Evolutionary conservation across 1,140 invertebrate genomes (phyloP), one percentile per base, ranked within the genome.

Genomic region (Samia ricini): DNA sequence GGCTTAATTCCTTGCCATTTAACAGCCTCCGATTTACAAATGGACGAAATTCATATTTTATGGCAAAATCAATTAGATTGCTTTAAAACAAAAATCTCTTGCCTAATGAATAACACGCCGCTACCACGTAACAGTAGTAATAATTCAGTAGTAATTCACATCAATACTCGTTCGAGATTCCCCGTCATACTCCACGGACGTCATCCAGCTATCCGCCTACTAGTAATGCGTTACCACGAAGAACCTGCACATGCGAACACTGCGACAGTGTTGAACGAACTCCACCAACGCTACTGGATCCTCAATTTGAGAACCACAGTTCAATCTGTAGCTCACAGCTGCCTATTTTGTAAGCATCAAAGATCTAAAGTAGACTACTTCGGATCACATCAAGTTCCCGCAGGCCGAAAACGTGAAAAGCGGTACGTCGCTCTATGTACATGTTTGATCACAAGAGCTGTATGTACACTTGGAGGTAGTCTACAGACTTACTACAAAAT

Each of bases 121-220:
- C 24, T 58, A 42, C 18, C n/a, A 10, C 19, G 29, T 19, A 42
- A 12, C 8, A 58, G 56, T 58, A 36, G n/a, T n/a, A 20, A 42
- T 48, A 42, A 20, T 15, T 48, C 6, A 19, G 7, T 4, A 4
- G 33, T 4, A 19, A 26, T 1, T 33, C 56, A 7, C 42, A 42
- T 20, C 10, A 36, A 19, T n/a, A 58, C 21, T 15, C 10, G 0
- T 0, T 18, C 2, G 29, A 33, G 12, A 29, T 58, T 20, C 15
- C 67, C 54, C 5, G 48, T 55, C 18, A 64, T 68, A 26, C 54
- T 66, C 7, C 57, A 63, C 26, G 61, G 68, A n/a, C 18, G 22
- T 2, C 60, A 69, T 55, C 21, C 12, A 6, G 42, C 61, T 2
- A 19, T 61, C 0, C 24, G 26, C 1, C 52, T 68, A 20, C 21